Evolutionary conservation across 2,797 vertebrate species (phyloP).

Genomic region (Sebastes minor): DNA sequence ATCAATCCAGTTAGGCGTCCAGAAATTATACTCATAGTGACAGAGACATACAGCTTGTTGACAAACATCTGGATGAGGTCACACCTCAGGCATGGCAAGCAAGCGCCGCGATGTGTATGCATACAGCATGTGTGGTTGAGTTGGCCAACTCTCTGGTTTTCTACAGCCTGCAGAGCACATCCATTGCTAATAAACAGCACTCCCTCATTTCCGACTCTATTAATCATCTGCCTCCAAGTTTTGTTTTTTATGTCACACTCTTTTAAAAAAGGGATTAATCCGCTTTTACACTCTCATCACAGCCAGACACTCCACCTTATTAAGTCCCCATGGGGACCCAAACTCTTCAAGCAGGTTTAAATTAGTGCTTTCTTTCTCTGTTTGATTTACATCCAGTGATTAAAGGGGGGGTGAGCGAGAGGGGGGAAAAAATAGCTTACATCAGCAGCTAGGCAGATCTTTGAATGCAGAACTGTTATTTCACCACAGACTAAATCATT

Average conservation of each 20-base stretch:
- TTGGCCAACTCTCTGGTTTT: conserved; percentile 23
- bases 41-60: conserved; percentile 57
- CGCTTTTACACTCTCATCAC: conserved; percentile 69
- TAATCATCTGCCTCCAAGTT: conserved; percentile 70
- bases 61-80: conserved; percentile 50
- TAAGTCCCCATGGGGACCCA: conserved; percentile 66
- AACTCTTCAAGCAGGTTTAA: conserved; percentile 74
- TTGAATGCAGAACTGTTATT: conserved; percentile 55
- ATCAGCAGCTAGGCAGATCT: conserved; percentile 60
- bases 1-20: conserved; percentile 43
- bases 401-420: conserved; percentile 35
- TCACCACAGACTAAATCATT: conserved; percentile 48
- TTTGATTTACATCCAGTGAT: conserved; percentile 73
- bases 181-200: conserved; percentile 61
- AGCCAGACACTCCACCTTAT: conserved; percentile 64
- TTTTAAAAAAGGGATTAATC: conserved; percentile 70
- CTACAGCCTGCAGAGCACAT: conserved; percentile 29
- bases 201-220: conserved; percentile 63
- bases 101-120: not conserved
- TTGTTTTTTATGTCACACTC: conserved; percentile 67
- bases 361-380: conserved; percentile 68
- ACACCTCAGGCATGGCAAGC: conserved; percentile 14
- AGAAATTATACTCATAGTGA: conserved; percentile 50
- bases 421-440: conserved; percentile 43
- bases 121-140: conserved; percentile 9